Conservation (phyloP, 2,113 vertebrate genomes). For the Nothoprocta perdicaria region DNA sequence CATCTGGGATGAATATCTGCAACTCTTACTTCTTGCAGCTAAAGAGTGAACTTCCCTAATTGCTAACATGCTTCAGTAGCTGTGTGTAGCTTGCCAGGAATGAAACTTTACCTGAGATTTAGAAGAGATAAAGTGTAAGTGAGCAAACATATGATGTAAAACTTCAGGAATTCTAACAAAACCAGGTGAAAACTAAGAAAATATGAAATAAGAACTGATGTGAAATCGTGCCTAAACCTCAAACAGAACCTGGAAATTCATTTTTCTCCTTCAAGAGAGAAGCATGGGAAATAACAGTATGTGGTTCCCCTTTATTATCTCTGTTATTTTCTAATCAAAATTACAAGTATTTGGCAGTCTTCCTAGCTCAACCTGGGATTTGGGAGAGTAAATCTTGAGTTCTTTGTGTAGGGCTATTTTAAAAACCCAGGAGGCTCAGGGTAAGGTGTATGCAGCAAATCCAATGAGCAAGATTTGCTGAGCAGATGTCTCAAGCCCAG, state of each 20-base stretch:
- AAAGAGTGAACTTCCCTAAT: not conserved
- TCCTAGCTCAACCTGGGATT: not conserved
- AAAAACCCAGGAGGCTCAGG: not conserved
- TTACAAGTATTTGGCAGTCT: not conserved
- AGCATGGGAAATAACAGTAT: rapidly evolving
- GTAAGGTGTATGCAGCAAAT: not conserved
- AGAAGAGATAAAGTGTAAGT: not conserved
- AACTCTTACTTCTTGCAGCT: not conserved
- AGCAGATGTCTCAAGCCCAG: not conserved
- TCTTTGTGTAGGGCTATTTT: not conserved
- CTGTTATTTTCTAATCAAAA: not conserved
- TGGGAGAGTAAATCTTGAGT: not conserved
- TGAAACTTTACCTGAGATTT: not conserved
- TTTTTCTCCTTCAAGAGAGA: not conserved
- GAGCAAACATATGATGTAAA: not conserved
- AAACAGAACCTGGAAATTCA: not conserved
- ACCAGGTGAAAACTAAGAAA: slow-evolving; percentile 21
- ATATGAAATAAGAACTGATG: not conserved
- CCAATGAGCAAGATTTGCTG: not conserved
- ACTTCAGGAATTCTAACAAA: slow-evolving; percentile 28
- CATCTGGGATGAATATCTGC: not conserved
- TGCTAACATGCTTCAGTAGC: slow-evolving; percentile 7
- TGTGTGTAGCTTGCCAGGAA: rapidly evolving
- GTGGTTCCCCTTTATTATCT: not conserved
- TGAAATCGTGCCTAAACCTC: not conserved